Percentiles rank a stretch among this genome's conserved stretches.
phyloP scores from a whole-genome alignment of 1,140 invertebrate species.

The Drosophila equinoxialis region DNA sequence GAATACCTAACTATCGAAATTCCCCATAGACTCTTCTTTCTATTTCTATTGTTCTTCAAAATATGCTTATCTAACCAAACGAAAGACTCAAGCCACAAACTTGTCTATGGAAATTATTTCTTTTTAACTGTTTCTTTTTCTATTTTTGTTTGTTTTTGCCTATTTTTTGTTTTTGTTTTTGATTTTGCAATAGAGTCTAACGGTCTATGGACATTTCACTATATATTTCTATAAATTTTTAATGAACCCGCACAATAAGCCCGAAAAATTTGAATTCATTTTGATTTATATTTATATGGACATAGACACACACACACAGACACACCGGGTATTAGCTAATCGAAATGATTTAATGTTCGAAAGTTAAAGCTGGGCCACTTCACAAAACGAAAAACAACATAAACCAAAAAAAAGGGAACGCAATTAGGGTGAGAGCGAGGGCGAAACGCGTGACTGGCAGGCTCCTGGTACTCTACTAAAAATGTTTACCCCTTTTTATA shows the following conservation, averaged over 20 bases:
- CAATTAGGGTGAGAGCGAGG: slow-evolving; percentile 30
- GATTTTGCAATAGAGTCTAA: slow-evolving; percentile 67
- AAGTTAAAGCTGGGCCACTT: slow-evolving; percentile 10
- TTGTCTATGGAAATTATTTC: slow-evolving; percentile 49
- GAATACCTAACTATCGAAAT: neutral
- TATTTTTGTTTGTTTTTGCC: slow-evolving; percentile 4
- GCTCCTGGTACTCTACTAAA: slow-evolving; percentile 10
- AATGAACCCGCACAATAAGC: slow-evolving; percentile 46
- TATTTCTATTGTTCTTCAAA: slow-evolving; percentile 22
- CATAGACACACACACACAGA: neutral
- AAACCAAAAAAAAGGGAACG: slow-evolving; percentile 37
- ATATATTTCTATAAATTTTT: slow-evolving; percentile 39
- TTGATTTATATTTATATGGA: slow-evolving; percentile 60
- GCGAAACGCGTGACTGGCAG: slow-evolving; percentile 50
- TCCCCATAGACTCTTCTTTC: slow-evolving; percentile 20
- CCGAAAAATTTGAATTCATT: slow-evolving; percentile 26
- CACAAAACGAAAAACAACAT: slow-evolving; percentile 1
- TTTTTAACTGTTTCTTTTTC: slow-evolving; percentile 25
- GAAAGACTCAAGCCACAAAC: slow-evolving; percentile 71
- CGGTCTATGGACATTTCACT: slow-evolving; percentile 54
- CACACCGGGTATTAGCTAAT: slow-evolving; percentile 68
- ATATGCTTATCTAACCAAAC: slow-evolving; percentile 32
- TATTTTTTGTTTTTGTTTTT: slow-evolving; percentile 4
- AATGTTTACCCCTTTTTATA: slow-evolving; percentile 33
- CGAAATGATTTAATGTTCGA: slow-evolving; percentile 45